phyloP scores from a whole-genome alignment of 2,113 vertebrate genomes.

The Clarias macrocephalus region DNA sequence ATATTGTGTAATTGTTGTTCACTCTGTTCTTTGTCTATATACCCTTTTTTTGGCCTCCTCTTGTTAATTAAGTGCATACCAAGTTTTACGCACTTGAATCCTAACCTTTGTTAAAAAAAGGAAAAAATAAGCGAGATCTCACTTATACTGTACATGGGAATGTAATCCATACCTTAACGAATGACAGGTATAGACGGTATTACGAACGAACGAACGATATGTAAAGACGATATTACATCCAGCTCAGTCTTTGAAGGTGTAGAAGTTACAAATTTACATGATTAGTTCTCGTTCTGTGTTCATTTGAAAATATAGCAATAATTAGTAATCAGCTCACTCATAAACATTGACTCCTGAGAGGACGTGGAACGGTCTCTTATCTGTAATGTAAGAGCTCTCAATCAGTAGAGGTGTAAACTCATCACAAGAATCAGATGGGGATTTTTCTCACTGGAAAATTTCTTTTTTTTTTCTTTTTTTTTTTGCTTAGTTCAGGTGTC shows the following conservation, averaged over 20 bases:
- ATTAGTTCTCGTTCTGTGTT: neutral
- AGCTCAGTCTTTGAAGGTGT: neutral
- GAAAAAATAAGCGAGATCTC: neutral
- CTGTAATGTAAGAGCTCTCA: neutral
- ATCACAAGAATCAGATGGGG: neutral
- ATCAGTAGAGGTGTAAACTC: neutral
- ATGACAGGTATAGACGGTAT: too few species aligned
- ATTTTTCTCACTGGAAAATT: neutral
- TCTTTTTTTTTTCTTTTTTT: neutral
- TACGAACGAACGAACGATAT: too few species aligned
- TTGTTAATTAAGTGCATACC: neutral
- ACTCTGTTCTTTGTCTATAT: neutral
- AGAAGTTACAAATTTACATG: neutral
- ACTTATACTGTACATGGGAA: neutral
- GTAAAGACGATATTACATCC: neutral
- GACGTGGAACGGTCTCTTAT: neutral
- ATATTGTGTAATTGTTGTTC: too few species aligned
- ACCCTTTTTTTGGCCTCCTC: neutral
- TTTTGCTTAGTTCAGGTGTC: neutral
- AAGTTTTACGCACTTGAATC: neutral
- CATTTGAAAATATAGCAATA: neutral
- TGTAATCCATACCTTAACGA: neutral
- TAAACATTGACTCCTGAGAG: neutral
- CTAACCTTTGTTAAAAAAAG: neutral
- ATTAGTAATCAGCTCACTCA: neutral